phyloP scores from a whole-genome alignment of 2,113 vertebrate genomes.

The Australoheros scitulus region DNA sequence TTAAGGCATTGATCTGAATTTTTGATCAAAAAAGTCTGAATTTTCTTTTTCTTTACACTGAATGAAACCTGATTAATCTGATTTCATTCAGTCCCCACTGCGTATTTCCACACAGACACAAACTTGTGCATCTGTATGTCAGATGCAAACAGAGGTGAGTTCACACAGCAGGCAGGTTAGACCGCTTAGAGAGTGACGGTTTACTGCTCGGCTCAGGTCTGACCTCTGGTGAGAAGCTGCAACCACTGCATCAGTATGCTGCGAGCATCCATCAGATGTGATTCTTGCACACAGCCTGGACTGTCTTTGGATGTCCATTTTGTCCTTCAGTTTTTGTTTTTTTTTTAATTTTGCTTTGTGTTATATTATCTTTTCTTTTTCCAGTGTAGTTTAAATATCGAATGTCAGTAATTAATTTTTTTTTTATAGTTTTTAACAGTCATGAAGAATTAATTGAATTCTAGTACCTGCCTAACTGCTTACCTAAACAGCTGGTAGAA shows the following conservation, averaged over 20 bases:
- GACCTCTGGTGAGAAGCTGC: constrained; percentile 43
- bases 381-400: background rate
- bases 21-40: background rate
- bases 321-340: background rate
- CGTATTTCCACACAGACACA: background rate
- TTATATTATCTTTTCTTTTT: background rate
- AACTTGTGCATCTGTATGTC: background rate
- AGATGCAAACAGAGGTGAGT: background rate
- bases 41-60: background rate
- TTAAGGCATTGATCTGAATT: background rate
- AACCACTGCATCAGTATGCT: constrained; percentile 4
- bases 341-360: background rate
- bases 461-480: background rate
- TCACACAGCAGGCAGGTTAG: background rate
- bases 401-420: too few species aligned
- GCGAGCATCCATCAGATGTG: background rate
- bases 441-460: background rate
- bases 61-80: background rate
- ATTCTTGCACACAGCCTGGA: background rate
- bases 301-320: background rate
- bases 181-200: background rate
- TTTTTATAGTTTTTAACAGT: background rate
- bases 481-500: background rate
- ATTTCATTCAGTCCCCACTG: background rate
- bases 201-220: constrained; percentile 8